These are phyloP conservation scores for Morpho helenor DNA, from an alignment of 2,888 invertebrate genomes.

Conservation along the genomic window DNA sequence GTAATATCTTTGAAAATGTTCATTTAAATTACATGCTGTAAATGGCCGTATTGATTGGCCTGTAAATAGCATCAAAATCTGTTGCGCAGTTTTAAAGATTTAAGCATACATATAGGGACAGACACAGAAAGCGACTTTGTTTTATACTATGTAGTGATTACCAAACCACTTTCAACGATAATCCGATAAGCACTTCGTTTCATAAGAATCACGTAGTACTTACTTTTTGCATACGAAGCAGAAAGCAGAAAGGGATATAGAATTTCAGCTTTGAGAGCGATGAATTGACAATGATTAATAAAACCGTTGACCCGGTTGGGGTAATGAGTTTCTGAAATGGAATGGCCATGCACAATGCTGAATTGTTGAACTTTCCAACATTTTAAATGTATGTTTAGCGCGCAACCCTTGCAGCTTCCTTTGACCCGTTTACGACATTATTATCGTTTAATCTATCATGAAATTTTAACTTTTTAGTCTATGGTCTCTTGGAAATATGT, in stretches of 20 bases:
- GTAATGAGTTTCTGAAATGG: slow-evolving; percentile 23
- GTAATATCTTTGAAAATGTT: too few relatives aligned
- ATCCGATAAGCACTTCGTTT: background rate
- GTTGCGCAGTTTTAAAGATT: too few relatives aligned
- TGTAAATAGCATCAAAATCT: too few relatives aligned
- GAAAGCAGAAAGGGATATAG: background rate
- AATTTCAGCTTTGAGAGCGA: slow-evolving; percentile 2
- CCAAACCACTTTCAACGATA: background rate
- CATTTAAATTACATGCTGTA: too few relatives aligned
- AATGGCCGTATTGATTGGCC: too few relatives aligned
- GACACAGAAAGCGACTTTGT: too few relatives aligned
- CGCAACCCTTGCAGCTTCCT: slow-evolving; percentile 9
- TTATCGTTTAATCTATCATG: too few relatives aligned
- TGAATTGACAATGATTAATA: slow-evolving; percentile 15
- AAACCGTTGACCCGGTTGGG: slow-evolving; percentile 21
- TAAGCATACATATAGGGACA: too few relatives aligned
- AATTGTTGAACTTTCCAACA: slow-evolving; percentile 17
- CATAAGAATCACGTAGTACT: background rate
- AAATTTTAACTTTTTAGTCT: too few relatives aligned
- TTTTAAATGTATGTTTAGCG: slow-evolving; percentile 17
- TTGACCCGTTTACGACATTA: slow-evolving; percentile 1
- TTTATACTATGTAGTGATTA: too few relatives aligned
- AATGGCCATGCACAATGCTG: slow-evolving; percentile 20
- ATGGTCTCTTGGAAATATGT: too few relatives aligned
- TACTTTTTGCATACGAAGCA: background rate